Evolutionary conservation across 1,140 invertebrate species (phyloP), one percentile per base, ranked within the genome.

Genomic region (Polypedilum pembai): DNA sequence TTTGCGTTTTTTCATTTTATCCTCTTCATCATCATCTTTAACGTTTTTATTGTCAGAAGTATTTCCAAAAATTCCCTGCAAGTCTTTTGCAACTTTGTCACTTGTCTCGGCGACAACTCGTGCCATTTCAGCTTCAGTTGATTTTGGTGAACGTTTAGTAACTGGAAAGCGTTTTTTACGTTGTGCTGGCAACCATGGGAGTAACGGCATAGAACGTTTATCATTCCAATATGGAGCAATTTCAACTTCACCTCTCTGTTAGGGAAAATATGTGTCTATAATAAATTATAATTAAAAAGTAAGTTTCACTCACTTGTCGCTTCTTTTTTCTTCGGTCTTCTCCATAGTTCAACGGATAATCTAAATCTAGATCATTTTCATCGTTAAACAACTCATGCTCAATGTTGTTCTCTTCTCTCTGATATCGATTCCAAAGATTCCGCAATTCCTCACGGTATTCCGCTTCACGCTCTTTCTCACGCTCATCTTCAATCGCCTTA

Each of bases 91-190:
- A 40, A 80, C 80, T 40, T 79, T 80, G 66, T 82, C 82, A 18
- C 78, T 73, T 20, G 74, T 74, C n/a, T 74, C 69, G 74, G 77
- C 12, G 3, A 75, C 1, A 77, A 74, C 18, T 77, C 75, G 76
- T 76, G 17, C 73, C 45, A 56, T 56, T 21, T 10, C 76, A 45
- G 40, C 41, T 40, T 75, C 73, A 73, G 74, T 75, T 40, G 66
- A 73, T 63, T 81, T 82, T 15, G 82, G 77, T 1, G 83, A 83
- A 40, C 88, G 81, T 80, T 89, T 89, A 21, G 86, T 82, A n/a
- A 89, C 86, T 15, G 87, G 86, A 78, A 88, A 88, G 3, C 87
- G 82, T 82, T 89, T 89, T 77, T 86, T 77, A 65, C 80, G 80
- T 69, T 80, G 79, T 65, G 80, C 80, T 18, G 81, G 81, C 41